Evolutionary conservation across 2,113 vertebrate species (phyloP).

Genomic region (Poecilia latipinna): DNA sequence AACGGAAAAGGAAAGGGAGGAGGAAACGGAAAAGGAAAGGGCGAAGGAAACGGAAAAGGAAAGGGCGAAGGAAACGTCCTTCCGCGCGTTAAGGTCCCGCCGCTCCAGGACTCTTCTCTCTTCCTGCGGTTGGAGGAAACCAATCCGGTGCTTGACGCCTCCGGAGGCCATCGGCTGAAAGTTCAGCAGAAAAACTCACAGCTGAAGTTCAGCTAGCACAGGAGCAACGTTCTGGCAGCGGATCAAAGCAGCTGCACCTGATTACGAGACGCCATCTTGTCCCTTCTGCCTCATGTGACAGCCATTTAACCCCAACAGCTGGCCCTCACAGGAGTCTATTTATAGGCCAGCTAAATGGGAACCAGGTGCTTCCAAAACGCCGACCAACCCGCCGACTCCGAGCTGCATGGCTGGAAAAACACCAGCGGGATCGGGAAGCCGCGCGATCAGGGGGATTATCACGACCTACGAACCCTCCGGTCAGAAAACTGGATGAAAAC

Average conservation of each 20-base stretch:
- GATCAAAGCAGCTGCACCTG: conserved; percentile 2
- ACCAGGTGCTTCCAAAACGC: conserved; percentile 74
- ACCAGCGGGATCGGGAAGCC: not conserved
- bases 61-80: conserved; percentile 47
- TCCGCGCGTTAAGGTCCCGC: conserved; percentile 71
- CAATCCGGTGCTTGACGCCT: conserved; percentile 61
- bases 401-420: not conserved
- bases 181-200: conserved; percentile 63
- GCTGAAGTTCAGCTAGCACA: conserved; percentile 59
- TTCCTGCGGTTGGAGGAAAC: conserved; percentile 62
- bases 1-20: not conserved
- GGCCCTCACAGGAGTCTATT: conserved; percentile 73
- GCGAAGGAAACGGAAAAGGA: too few relatives aligned
- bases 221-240: conserved; percentile 14
- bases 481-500: not conserved
- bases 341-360: conserved; percentile 71
- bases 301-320: conserved; percentile 67
- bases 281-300: conserved; percentile 46
- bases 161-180: conserved; percentile 58
- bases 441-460: not conserved
- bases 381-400: not conserved
- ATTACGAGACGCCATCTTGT: conserved; percentile 37
- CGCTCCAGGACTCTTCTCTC: conserved; percentile 73
- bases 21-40: conserved; percentile 54
- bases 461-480: not conserved